A percentile compares a stretch with the other conserved stretches of the same genome.
These are phyloP conservation scores for Hippopotamyrus pictus DNA, from an alignment of 2,797 vertebrate species.

Conservation along the genomic window DNA sequence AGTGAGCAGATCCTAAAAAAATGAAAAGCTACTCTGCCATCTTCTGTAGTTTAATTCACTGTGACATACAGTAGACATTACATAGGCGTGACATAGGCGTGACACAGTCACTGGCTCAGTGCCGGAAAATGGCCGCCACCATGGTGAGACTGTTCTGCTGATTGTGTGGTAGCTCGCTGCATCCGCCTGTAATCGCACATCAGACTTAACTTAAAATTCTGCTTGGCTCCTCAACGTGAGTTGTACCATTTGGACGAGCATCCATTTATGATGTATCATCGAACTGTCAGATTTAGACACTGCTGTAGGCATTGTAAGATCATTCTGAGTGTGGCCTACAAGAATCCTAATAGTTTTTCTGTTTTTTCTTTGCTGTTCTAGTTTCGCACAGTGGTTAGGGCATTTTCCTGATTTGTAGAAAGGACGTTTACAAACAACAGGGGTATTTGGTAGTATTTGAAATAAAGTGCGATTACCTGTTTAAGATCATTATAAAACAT, in stretches of 20 bases:
- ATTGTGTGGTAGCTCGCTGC: neutral
- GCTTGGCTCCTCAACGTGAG: neutral
- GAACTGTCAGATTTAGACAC: neutral
- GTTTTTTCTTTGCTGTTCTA: neutral
- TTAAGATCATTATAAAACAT: constrained; percentile 16
- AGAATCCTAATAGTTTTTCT: neutral
- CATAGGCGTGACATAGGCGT: neutral
- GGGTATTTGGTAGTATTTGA: neutral
- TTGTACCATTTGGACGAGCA: neutral
- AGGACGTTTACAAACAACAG: neutral
- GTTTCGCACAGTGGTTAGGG: neutral
- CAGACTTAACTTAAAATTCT: constrained; percentile 7
- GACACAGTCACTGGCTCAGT: neutral
- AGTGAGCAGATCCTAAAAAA: neutral
- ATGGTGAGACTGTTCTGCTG: neutral
- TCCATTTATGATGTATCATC: neutral
- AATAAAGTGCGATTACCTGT: constrained; percentile 11
- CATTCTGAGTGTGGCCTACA: neutral
- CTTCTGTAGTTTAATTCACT: constrained; percentile 7
- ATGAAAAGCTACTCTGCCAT: neutral
- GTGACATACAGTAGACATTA: too few relatives aligned
- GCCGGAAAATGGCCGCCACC: neutral
- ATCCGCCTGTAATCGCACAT: neutral
- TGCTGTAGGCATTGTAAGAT: neutral
- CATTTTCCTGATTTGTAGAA: constrained; percentile 4